A percentile compares a stretch with the other conserved stretches of the same genome.
Evolutionary conservation across 2,113 vertebrate genomes (phyloP).

Genomic region (Albula glossodonta): DNA sequence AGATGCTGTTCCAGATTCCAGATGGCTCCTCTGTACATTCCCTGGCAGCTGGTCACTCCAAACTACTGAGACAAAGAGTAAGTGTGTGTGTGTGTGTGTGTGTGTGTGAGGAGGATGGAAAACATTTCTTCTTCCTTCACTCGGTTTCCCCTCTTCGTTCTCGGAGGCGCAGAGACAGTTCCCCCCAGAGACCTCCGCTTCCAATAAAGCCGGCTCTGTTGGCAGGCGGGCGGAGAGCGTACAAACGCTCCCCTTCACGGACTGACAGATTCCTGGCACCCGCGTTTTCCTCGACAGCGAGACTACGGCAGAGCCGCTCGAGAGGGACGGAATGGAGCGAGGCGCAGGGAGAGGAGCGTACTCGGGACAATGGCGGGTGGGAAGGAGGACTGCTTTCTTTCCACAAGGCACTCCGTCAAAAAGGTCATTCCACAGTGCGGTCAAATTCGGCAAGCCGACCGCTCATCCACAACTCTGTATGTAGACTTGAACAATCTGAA

Average conservation of each 20-base stretch:
- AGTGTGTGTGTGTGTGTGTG: constrained; percentile 29
- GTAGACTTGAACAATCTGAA: background rate
- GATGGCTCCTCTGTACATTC: constrained; percentile 70
- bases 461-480: too few relatives aligned
- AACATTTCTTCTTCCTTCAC: constrained; percentile 62
- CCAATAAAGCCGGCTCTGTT: constrained; percentile 50
- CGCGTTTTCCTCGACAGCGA: constrained; percentile 50
- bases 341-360: constrained; percentile 22
- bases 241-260: constrained; percentile 35
- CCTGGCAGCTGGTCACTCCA: constrained; percentile 63
- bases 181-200: constrained; percentile 36
- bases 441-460: too few relatives aligned
- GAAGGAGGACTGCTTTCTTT: background rate
- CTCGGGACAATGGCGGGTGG: background rate
- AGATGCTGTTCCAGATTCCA: constrained; percentile 51
- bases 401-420: background rate
- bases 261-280: constrained; percentile 40
- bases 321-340: constrained; percentile 29
- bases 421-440: too few relatives aligned
- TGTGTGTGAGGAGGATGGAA: constrained; percentile 52
- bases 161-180: background rate
- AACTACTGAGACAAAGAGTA: constrained; percentile 52
- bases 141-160: constrained; percentile 44
- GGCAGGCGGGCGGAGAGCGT: constrained; percentile 13
- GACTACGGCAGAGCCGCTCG: constrained; percentile 46